phyloP scores from a whole-genome alignment of 2,797 vertebrate genomes.

The Clarias fuscus region DNA sequence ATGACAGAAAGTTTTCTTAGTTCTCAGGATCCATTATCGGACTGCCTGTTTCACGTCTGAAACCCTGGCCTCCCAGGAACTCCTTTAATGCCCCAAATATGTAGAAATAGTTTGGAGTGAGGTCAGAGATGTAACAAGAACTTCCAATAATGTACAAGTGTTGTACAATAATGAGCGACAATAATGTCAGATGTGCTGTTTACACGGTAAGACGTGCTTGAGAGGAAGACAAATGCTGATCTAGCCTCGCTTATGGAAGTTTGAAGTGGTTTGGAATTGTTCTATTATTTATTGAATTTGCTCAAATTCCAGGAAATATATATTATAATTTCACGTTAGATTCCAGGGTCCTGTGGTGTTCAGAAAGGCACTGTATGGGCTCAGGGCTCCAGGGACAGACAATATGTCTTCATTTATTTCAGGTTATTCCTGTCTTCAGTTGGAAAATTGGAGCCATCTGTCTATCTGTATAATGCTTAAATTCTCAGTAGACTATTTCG shows the following conservation, averaged over 20 bases:
- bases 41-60: too few relatives aligned
- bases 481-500: slow-evolving; percentile 10
- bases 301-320: not conserved
- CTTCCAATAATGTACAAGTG: too few relatives aligned
- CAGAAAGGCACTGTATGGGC: not conserved
- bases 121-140: too few relatives aligned
- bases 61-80: too few relatives aligned
- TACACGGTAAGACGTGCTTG: not conserved
- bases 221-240: not conserved
- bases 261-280: not conserved
- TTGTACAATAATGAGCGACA: too few relatives aligned
- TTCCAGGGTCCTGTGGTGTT: not conserved
- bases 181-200: not conserved
- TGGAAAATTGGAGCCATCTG: slow-evolving; percentile 4
- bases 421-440: not conserved
- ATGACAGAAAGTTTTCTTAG: too few relatives aligned
- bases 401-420: slow-evolving; percentile 15
- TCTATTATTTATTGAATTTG: slow-evolving; percentile 11
- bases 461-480: not conserved
- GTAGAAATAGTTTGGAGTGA: too few relatives aligned
- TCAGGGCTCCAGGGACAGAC: not conserved
- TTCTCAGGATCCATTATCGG: too few relatives aligned
- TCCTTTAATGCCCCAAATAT: too few relatives aligned
- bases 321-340: not conserved
- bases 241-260: not conserved